Conservation (phyloP, 1,140 invertebrate genomes). For the Grapholita molesta region DNA sequence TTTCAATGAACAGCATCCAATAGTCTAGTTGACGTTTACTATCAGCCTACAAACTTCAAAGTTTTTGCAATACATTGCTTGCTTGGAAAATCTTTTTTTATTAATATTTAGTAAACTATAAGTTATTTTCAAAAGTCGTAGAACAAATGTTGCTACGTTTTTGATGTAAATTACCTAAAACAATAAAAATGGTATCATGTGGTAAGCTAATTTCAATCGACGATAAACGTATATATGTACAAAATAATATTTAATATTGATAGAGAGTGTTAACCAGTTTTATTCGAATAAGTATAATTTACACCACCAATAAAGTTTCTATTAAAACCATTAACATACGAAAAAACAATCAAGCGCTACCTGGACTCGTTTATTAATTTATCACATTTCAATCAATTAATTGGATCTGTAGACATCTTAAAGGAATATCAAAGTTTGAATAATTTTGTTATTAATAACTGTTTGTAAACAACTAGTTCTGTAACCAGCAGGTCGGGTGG, state of each 20-base stretch:
- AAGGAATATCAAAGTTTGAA: conserved; percentile 15
- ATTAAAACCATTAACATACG: neutral
- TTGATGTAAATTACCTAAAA: too few species aligned
- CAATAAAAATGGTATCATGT: too few species aligned
- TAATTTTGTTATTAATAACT: neutral
- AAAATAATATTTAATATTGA: neutral
- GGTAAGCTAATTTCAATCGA: neutral
- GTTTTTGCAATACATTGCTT: too few species aligned
- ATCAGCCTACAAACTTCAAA: too few species aligned
- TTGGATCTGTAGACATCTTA: conserved; percentile 2
- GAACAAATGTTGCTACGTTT: too few species aligned
- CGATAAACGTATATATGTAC: neutral
- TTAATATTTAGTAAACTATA: too few species aligned
- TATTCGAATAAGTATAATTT: neutral
- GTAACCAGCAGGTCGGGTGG: conserved; percentile 35
- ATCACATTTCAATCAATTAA: conserved; percentile 10
- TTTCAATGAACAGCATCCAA: too few species aligned
- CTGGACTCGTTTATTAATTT: neutral
- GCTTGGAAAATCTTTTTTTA: too few species aligned
- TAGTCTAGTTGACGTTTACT: too few species aligned
- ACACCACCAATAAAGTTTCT: neutral
- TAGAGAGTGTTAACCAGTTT: neutral
- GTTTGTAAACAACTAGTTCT: conserved; percentile 34
- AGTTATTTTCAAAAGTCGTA: too few species aligned
- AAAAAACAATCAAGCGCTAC: neutral